Evolutionary conservation across 1,140 invertebrate genomes (phyloP), one percentile per base, ranked within the genome.

Genomic region (Stegodyphus mimosarum): DNA sequence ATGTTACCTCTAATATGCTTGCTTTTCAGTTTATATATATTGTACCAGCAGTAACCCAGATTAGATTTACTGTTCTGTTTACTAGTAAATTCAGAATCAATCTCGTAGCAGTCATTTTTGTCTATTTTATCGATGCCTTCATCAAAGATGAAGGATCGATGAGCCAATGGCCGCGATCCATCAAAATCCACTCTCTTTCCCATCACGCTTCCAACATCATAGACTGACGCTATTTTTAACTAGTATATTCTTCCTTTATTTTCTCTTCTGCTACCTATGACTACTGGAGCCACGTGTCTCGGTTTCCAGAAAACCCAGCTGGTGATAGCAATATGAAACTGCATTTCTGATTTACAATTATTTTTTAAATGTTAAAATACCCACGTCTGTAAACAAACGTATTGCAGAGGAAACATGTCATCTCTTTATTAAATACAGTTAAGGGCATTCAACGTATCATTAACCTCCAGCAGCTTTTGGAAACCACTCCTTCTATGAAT

Each of bases 151-250:
- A 73, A 18, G 15, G 53, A 64, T 50, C 74, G 55, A 76, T 76
- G 5, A 49, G 48, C 74, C 55, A 76, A 76, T 76, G 74, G 60
- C 10, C 55, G 49, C 33, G 74, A 53, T 76, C 74, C 74, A 76
- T 76, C 74, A 76, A 76, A 76, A 55, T 69, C 76, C 11, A 69
- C 76, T 69, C 76, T 15, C 17, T 69, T 78, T 78, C 53, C 66
- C 48, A 78, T 78, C 49, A 78, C 11, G 64, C 6, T 70, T 66
- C 9, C 11, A 17, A n/a, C 66, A 67, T 78, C 50, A 7, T 4
- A 6, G 48, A 78, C 50, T 9, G 49, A 67, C 7, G 76, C 50
- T 50, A 69, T 78, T 78, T 78, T 69, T 53, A 69, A 78, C 76
- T 50, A 53, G 50, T 33, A 33, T 33, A 3, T 33, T 33, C 33